Evolutionary conservation across 2,888 invertebrate species (phyloP).

Genomic region (Cactoblastis cactorum): DNA sequence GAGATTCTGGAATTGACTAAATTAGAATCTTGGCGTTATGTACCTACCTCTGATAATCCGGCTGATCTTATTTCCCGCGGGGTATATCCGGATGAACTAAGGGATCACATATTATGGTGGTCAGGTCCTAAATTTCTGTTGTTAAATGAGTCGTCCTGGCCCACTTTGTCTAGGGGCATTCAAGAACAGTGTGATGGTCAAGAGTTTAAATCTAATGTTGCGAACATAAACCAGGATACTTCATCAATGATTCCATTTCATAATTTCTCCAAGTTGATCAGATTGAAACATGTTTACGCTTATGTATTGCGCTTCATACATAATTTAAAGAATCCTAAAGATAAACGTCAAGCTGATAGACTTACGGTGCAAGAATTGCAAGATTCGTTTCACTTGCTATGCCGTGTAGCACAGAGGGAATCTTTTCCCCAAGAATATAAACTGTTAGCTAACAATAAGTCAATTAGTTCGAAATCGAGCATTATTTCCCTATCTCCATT

Average conservation of each 20-base stretch:
- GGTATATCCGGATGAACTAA: no score
- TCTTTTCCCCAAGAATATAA: not conserved
- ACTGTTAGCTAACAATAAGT: not conserved
- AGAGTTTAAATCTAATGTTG: no score
- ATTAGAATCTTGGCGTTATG: conserved; percentile 22
- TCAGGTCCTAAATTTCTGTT: no score
- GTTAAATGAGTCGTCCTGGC: no score
- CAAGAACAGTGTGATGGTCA: no score
- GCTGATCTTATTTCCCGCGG: conserved; percentile 23
- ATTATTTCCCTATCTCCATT: not conserved
- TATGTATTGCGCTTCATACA: conserved; percentile 25
- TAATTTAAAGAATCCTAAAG: conserved; percentile 9
- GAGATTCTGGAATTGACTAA: conserved; percentile 23
- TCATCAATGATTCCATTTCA: no score
- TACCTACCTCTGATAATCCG: conserved; percentile 25
- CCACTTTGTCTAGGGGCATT: no score
- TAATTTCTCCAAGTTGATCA: no score
- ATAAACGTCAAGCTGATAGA: not conserved
- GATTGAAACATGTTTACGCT: no score
- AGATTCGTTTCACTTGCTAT: not conserved
- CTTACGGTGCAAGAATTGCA: not conserved
- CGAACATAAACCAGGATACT: no score
- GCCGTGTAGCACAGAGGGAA: not conserved
- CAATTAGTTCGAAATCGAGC: not conserved
- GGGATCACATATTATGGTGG: no score